Evolutionary conservation across 1,140 invertebrate species (phyloP), one percentile per base, ranked within the genome.

Genomic region (Thaumetopoea pityocampa): DNA sequence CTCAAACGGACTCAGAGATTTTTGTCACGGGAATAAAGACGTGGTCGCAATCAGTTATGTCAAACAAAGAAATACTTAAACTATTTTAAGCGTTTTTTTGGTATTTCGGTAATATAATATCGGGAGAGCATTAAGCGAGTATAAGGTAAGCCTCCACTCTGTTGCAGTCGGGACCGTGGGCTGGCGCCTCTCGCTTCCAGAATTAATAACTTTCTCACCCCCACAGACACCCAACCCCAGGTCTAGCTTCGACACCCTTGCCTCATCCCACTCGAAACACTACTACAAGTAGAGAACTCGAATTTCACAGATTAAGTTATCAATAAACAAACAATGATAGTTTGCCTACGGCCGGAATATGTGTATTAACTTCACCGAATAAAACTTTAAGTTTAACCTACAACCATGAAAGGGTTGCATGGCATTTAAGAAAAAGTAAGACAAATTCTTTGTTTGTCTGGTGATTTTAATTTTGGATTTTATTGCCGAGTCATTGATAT

Each of bases 141-240:
- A 65, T 69, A 70, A 76, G 74, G 74, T 79, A 73, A 81, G 74
- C 70, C 64, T 71, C 70, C 60, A 76, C 64, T 72, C 56, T 67
- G 70, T 77, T 74, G 74, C 74, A 82, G 73, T 73, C 61, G 68
- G 63, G 68, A 70, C 65, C 61, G 71, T 78, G 79, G 74, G 74
- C 72, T 67, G 68, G 71, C 71, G 67, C 71, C 67, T 68, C 68
- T 77, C 78, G 72, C 74, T 76, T 76, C 74, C 70, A 80, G 78
- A 82, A 82, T 82, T 82, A 82, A 82, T 82, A 82, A 80, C 76
- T 80, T 79, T 79, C 67, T 67, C 67, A 47, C 66, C 61, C 67
- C 61, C 36, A 32, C 50, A 38, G 42, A 48, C 32, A 32, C 46
- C 56, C 54, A 17, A 29, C 46, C 49, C 44, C 33, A 18, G 18